phyloP scores from a whole-genome alignment of 1,140 invertebrate species.

The Arion vulgaris region DNA sequence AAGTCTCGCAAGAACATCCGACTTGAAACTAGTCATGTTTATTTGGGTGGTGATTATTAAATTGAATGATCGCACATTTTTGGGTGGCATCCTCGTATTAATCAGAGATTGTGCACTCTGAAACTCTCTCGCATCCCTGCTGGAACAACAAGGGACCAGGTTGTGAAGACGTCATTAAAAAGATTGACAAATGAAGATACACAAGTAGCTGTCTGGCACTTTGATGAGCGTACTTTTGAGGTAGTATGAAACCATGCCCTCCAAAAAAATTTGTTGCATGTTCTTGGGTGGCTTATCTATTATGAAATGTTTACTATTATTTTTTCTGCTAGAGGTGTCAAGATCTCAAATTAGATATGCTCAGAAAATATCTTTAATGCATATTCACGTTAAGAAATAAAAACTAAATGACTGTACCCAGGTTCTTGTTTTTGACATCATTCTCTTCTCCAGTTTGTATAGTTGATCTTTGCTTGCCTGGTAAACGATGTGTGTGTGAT shows the following conservation, averaged over 20 bases:
- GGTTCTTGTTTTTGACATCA: too few species aligned
- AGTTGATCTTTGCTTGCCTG: too few species aligned
- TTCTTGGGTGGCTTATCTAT: not conserved
- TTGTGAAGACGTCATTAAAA: not conserved
- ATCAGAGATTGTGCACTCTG: not conserved
- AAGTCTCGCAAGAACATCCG: not conserved
- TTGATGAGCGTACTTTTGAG: not conserved
- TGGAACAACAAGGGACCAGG: not conserved
- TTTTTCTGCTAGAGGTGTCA: too few species aligned
- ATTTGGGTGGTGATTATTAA: conserved; percentile 12
- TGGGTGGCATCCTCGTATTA: not conserved
- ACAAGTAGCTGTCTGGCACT: not conserved
- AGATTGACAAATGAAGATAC: conserved; percentile 4
- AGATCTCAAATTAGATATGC: too few species aligned
- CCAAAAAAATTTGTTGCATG: not conserved
- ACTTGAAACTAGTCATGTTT: not conserved
- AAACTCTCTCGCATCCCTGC: not conserved
- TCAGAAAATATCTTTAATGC: too few species aligned
- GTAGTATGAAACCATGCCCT: not conserved
- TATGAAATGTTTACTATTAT: too few species aligned
- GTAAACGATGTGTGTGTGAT: too few species aligned
- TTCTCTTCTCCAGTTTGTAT: too few species aligned
- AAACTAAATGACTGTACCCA: too few species aligned
- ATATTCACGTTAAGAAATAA: too few species aligned
- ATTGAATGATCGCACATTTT: conserved; percentile 12